phyloP scores from a whole-genome alignment of 2,113 vertebrate species.

The Charina bottae region DNA sequence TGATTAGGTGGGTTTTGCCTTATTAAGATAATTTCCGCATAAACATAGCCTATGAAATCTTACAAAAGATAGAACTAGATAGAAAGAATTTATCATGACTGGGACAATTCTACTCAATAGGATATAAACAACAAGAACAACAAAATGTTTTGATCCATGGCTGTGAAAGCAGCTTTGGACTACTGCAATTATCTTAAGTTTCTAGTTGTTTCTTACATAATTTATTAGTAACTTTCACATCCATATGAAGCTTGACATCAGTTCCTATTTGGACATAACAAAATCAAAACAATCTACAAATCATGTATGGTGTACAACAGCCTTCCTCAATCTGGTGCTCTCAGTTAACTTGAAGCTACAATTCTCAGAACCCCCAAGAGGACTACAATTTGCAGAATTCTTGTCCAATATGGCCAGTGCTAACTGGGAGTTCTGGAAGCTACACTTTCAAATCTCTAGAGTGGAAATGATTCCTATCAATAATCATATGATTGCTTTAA shows the following conservation, averaged over 20 bases:
- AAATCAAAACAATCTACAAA: background rate
- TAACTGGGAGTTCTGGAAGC: background rate
- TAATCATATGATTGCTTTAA: background rate
- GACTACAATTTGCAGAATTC: background rate
- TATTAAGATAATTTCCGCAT: background rate
- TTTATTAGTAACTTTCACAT: background rate
- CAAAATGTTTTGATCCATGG: background rate
- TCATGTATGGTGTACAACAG: background rate
- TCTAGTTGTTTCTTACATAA: background rate
- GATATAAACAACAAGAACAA: background rate
- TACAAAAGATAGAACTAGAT: background rate
- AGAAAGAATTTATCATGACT: background rate
- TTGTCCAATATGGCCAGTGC: background rate
- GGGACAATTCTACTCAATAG: background rate
- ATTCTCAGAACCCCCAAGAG: background rate
- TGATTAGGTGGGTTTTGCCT: background rate
- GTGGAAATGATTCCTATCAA: background rate
- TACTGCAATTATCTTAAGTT: background rate
- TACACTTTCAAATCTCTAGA: no score
- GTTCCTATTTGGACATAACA: background rate
- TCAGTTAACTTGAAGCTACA: background rate
- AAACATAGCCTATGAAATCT: background rate
- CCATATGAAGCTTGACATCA: background rate
- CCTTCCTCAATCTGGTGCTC: background rate
- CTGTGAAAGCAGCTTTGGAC: background rate